These are phyloP conservation scores for Hydrozoanthus tunicans DNA, from an alignment of 64 coral and sea anemone genomes.

Conservation along the genomic window DNA sequence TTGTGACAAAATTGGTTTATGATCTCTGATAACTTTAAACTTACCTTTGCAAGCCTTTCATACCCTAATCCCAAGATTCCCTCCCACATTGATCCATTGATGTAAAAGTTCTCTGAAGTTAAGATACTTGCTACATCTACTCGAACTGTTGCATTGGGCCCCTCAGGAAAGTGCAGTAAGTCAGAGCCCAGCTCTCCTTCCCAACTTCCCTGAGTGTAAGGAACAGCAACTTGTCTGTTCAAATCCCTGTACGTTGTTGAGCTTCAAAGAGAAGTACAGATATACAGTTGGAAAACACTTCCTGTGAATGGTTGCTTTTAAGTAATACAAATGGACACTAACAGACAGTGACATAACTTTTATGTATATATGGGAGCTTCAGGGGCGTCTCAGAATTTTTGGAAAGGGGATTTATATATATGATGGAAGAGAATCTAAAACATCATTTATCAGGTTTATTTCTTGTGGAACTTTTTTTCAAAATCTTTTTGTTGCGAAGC, in stretches of 20 bases:
- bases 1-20: neutral
- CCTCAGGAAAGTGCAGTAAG: constrained; percentile 87
- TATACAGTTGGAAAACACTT: no score
- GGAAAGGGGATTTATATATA: no score
- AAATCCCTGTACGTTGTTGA: constrained; percentile 83
- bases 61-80: constrained; percentile 96
- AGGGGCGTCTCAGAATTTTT: no score
- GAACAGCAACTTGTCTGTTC: constrained; percentile 84
- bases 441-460: no score
- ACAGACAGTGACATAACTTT: no score
- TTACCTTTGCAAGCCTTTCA: constrained; percentile 90
- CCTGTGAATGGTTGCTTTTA: no score
- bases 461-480: no score
- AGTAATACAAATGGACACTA: no score
- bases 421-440: no score
- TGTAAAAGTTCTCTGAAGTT: constrained; percentile 96
- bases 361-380: no score
- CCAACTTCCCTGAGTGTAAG: constrained; percentile 96
- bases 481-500: no score
- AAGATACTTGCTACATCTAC: constrained; percentile 96
- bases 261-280: constrained; percentile 16
- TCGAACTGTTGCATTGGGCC: constrained; percentile 94
- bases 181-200: constrained; percentile 96
- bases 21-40: neutral
- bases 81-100: constrained; percentile 99